These are phyloP conservation scores for Thunnus thynnus DNA, from an alignment of 2,113 vertebrate species.

Conservation along the genomic window DNA sequence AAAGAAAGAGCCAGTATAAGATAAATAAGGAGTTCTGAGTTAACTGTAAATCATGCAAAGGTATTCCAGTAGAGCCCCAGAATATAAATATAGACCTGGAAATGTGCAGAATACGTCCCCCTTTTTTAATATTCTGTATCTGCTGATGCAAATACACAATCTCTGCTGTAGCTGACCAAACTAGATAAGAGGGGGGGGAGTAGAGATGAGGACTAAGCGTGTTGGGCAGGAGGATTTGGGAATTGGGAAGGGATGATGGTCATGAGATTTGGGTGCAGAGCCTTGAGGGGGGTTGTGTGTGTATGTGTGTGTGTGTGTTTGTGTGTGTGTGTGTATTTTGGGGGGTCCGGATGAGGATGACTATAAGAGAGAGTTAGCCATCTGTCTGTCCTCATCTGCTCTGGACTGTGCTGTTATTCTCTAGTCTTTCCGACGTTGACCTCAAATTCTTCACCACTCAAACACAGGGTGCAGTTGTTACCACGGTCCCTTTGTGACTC, in stretches of 20 bases:
- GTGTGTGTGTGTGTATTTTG: background rate
- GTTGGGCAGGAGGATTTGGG: slow-evolving; percentile 37
- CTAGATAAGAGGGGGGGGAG: too few relatives aligned
- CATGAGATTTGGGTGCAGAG: slow-evolving; percentile 35
- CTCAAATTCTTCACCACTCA: background rate
- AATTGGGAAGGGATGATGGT: slow-evolving; percentile 38
- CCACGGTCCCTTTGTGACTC: slow-evolving; percentile 26
- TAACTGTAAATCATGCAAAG: too few relatives aligned
- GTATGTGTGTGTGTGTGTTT: background rate
- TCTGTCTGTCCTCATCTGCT: slow-evolving; percentile 41
- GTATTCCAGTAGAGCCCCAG: too few relatives aligned
- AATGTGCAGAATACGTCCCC: too few relatives aligned
- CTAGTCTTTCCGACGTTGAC: background rate
- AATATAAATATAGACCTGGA: too few relatives aligned
- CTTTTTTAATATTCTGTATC: too few relatives aligned
- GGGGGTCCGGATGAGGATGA: slow-evolving; percentile 12
- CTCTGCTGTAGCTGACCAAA: too few relatives aligned
- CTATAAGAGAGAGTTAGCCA: slow-evolving; percentile 18
- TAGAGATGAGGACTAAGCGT: background rate
- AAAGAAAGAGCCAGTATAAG: too few relatives aligned
- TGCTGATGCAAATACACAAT: too few relatives aligned
- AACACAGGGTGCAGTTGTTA: slow-evolving; percentile 11
- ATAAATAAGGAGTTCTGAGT: too few relatives aligned
- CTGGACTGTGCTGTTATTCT: background rate
- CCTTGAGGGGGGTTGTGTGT: background rate